A percentile compares a stretch with the other conserved stretches of the same genome.
phyloP scores from a whole-genome alignment of 2,888 invertebrate species.

The Crematogaster levior region DNA sequence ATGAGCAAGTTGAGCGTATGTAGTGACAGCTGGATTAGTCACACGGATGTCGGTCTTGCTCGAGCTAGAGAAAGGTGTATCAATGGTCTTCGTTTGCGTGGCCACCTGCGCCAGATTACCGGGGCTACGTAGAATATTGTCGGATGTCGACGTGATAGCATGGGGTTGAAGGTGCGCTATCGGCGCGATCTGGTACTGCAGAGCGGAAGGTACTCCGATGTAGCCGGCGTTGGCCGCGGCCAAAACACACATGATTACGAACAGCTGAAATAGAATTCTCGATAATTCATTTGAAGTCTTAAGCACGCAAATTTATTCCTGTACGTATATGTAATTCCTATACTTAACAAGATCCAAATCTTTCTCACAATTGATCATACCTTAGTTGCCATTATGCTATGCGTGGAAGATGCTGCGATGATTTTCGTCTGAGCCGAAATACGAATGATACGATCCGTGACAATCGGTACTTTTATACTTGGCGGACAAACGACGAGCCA shows the following conservation, averaged over 20 bases:
- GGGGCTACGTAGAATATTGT: conserved; percentile 86
- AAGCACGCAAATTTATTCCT: background rate
- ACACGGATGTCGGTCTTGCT: conserved; percentile 91
- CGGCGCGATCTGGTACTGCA: conserved; percentile 66
- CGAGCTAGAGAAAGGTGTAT: conserved; percentile 91
- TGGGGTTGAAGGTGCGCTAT: conserved; percentile 60
- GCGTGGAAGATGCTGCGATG: background rate
- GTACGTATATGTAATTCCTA: background rate
- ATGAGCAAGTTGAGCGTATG: conserved; percentile 73
- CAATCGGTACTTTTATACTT: conserved; percentile 56
- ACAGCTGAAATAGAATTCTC: conserved; percentile 68
- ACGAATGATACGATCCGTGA: conserved; percentile 39
- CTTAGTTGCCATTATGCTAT: conserved; percentile 40
- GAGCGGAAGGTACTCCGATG: conserved; percentile 70
- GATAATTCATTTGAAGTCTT: background rate
- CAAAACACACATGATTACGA: conserved; percentile 76
- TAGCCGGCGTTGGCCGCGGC: conserved; percentile 80
- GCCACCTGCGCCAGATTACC: conserved; percentile 89
- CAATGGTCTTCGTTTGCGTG: conserved; percentile 90
- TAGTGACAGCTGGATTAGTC: conserved; percentile 85
- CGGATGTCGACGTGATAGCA: conserved; percentile 81
- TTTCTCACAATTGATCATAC: background rate
- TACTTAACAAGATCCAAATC: background rate
- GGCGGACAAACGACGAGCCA: conserved; percentile 39
- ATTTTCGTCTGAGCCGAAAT: conserved; percentile 36